These are phyloP conservation scores for Onchidella celtica DNA, from an alignment of 2,888 invertebrate species.

Conservation along the genomic window DNA sequence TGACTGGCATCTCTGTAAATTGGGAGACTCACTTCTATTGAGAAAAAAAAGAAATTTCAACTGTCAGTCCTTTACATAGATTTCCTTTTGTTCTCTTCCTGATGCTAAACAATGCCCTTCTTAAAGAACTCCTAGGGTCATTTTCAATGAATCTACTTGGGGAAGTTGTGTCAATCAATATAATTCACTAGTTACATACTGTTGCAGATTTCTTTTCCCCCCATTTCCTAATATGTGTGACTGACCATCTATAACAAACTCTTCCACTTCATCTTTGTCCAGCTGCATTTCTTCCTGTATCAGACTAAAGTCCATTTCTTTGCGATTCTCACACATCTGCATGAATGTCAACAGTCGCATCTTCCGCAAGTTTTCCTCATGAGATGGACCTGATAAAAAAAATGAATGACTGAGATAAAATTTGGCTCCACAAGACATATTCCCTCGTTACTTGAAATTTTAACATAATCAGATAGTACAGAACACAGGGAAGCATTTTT, in stretches of 20 bases:
- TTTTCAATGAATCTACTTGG: not conserved
- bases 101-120: too few relatives aligned
- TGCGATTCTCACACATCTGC: constrained; percentile 96
- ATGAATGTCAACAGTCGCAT: constrained; percentile 98
- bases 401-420: not conserved
- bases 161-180: not conserved
- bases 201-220: not conserved
- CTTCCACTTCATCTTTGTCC: constrained; percentile 92
- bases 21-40: too few relatives aligned
- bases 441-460: too few relatives aligned
- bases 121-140: too few relatives aligned
- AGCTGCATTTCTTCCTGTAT: constrained; percentile 94
- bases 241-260: constrained; percentile 94
- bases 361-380: constrained; percentile 96
- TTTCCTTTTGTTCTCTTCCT: too few relatives aligned
- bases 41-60: too few relatives aligned
- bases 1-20: too few relatives aligned
- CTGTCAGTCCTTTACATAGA: too few relatives aligned
- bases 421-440: too few relatives aligned
- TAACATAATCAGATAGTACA: too few relatives aligned
- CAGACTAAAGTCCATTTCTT: constrained; percentile 94
- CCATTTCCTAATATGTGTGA: not conserved
- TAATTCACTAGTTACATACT: not conserved
- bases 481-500: too few relatives aligned
- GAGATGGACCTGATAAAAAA: constrained; percentile 86